Evolutionary conservation across 1,140 invertebrate species (phyloP).

Genomic region (Colletes latitarsis): DNA sequence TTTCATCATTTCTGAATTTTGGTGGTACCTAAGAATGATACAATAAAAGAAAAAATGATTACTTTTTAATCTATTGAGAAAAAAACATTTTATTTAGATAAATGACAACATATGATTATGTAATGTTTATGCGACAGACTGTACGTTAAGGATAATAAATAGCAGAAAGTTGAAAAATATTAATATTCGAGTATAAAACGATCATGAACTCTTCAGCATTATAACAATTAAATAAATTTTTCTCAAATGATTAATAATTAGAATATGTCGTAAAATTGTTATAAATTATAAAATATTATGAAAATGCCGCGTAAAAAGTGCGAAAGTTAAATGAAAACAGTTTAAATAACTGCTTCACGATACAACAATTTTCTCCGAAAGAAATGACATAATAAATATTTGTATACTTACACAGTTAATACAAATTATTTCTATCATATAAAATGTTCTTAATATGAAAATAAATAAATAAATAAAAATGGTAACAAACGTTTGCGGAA

Average conservation of each 20-base stretch:
- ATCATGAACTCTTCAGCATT: neutral
- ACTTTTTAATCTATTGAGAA: neutral
- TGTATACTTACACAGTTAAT: neutral
- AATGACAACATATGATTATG: neutral
- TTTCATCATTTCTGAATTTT: neutral
- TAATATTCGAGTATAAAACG: neutral
- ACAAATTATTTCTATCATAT: neutral
- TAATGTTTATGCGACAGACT: neutral
- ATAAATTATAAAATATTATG: no score
- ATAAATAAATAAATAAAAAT: neutral
- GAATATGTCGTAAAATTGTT: neutral
- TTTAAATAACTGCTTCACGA: neutral
- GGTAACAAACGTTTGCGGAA: no score
- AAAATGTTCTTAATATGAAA: neutral
- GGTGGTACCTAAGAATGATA: no score
- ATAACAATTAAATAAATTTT: neutral
- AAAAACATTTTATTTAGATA: neutral
- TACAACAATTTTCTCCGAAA: neutral
- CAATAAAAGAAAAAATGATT: neutral
- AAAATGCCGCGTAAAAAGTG: neutral
- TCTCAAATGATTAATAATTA: neutral
- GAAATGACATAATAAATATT: neutral
- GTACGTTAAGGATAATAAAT: neutral
- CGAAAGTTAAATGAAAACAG: neutral
- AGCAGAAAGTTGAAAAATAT: neutral